Evolutionary conservation across 1,140 invertebrate species (phyloP).

Genomic region (Dreissena rostriformis): DNA sequence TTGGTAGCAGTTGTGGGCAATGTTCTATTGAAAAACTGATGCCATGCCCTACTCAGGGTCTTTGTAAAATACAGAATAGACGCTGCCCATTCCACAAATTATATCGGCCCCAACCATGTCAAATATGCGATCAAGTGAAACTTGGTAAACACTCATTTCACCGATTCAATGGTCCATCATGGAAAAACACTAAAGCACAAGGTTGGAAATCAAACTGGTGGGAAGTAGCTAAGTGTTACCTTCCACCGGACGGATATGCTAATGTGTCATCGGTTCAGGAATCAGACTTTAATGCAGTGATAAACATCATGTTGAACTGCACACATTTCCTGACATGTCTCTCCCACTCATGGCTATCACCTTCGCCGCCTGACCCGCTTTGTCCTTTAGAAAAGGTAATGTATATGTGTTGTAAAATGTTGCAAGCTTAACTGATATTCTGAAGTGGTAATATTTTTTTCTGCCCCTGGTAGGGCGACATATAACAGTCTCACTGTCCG

Average conservation of each 20-base stretch:
- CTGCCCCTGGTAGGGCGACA: too few species aligned
- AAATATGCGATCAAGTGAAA: background rate
- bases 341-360: background rate
- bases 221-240: background rate
- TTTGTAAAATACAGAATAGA: background rate
- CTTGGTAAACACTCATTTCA: background rate
- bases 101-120: background rate
- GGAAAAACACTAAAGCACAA: background rate
- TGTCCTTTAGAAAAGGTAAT: too few species aligned
- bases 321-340: background rate
- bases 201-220: background rate
- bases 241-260: background rate
- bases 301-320: background rate
- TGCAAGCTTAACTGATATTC: too few species aligned
- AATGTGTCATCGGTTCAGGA: background rate
- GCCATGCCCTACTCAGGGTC: background rate
- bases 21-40: conserved; percentile 8
- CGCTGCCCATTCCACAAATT: background rate
- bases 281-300: background rate
- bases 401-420: too few species aligned
- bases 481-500: too few species aligned
- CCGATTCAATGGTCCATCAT: background rate
- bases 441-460: too few species aligned
- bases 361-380: background rate
- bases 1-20: background rate